Base-by-base conservation (phyloP, 2,888 invertebrate genomes). In the Himalopsyche japonica region DNA sequence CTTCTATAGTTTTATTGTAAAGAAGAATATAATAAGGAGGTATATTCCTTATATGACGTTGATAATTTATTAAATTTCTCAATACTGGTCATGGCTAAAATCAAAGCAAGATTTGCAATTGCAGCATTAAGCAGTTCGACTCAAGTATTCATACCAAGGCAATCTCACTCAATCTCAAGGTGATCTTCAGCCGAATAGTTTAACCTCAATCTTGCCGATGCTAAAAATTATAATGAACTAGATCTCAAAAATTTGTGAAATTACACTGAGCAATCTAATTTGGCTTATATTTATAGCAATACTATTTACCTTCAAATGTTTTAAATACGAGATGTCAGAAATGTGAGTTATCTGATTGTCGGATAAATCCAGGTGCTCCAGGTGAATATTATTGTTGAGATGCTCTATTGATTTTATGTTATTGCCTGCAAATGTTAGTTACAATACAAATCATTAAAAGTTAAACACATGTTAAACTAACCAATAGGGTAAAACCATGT, bases 371-470 rank as follows among this genome's bases (percentile, higher is more conserved):
- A 98, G 91, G 89, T 95, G 94, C 89, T 97, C 96, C 89, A 98
- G 91, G 89, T 95, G 95, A 77, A 94, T 92, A 89, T 97, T 98
- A 88, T 95, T 94, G 89, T 96, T 95, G 87, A 98, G 92, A 91
- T 97, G 97, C 89, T 98, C 98, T 89, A 98, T 96, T n/a, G 95
- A 95, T 94, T 98, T 98, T 88, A 98, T 96, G 89, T 96, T 97
- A 91, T 98, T 98, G 86, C 96, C 97, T 90, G 96, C 94, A 87
- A 87, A 43, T 70, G 84, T 86, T 86, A 81, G 84, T 79, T 24
- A 80, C 49, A 80, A 27, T 47, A 27, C 48, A 79, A 7, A 18
- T 37, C 7, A 47, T 79, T 15, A 47, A 30, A 24, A 34, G 27
- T 34, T 77, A 37, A 20, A 77, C 34, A 79, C 47, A 48, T 81